These are phyloP conservation scores for Phoxinus dragarum DNA, from an alignment of 2,797 vertebrate genomes.

Conservation along the genomic window DNA sequence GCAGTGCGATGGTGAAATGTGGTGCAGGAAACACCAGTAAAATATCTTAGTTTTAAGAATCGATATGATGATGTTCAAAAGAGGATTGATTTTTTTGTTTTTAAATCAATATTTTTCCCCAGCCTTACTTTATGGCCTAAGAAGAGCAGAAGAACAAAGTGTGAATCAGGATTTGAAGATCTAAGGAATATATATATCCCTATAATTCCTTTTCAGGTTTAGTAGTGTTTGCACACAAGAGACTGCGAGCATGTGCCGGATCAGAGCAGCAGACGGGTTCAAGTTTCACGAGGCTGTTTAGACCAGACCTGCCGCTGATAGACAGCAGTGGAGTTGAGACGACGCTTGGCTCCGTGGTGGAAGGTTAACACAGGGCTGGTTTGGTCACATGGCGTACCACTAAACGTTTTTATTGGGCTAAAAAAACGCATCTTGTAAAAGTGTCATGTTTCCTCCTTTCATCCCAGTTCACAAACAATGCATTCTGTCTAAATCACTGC, in stretches of 20 bases:
- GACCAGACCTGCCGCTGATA: slow-evolving; percentile 16
- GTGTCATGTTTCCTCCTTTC: slow-evolving; percentile 3
- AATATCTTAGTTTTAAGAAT: background rate
- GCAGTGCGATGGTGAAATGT: background rate
- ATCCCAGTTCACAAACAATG: background rate
- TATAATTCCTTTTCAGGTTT: background rate
- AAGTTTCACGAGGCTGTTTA: slow-evolving; percentile 31
- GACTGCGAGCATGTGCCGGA: background rate
- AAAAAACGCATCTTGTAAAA: slow-evolving; percentile 18
- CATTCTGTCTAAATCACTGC: background rate
- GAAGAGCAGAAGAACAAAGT: background rate
- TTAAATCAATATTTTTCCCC: background rate
- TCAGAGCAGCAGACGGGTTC: background rate
- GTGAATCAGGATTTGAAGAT: slow-evolving; percentile 1
- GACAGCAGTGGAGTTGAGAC: slow-evolving; percentile 3
- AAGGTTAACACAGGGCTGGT: slow-evolving; percentile 16
- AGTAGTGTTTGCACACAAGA: slow-evolving; percentile 22
- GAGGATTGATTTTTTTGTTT: background rate
- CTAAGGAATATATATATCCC: background rate
- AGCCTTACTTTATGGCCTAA: background rate
- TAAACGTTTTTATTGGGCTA: slow-evolving; percentile 13
- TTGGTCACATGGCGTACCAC: slow-evolving; percentile 19
- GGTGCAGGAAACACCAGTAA: background rate
- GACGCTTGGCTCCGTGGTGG: background rate
- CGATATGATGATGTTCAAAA: background rate